phyloP scores from a whole-genome alignment of 2,888 invertebrate species.

The Blomia tropicalis region DNA sequence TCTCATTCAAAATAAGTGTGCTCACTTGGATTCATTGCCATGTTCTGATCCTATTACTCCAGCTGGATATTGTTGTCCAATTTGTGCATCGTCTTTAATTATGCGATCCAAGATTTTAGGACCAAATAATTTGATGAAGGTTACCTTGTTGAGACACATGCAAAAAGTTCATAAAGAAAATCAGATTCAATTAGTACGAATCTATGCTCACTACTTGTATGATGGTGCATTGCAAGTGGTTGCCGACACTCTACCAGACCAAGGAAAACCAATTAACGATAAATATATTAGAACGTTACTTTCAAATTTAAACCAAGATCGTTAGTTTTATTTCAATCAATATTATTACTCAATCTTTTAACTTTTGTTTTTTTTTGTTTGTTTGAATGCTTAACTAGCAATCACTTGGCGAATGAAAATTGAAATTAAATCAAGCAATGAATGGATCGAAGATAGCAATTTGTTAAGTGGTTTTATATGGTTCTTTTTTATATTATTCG shows the following conservation, averaged over 20 bases:
- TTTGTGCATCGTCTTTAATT: not conserved
- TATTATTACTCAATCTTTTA: not conserved
- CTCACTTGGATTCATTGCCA: not conserved
- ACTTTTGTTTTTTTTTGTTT: not conserved
- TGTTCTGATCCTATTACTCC: not conserved
- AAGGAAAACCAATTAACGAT: not conserved
- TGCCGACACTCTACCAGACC: not conserved
- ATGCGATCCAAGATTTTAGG: not conserved
- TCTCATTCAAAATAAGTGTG: not conserved
- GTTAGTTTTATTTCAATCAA: not conserved
- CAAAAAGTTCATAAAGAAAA: not conserved
- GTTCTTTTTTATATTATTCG: slow-evolving; percentile 3
- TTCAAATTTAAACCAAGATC: not conserved
- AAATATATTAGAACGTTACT: not conserved
- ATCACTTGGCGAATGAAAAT: too few species aligned
- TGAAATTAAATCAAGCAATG: not conserved
- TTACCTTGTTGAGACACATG: not conserved
- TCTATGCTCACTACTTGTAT: not conserved
- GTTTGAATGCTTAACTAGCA: not conserved
- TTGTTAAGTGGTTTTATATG: not conserved
- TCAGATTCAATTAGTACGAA: not conserved
- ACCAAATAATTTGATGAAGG: too few species aligned
- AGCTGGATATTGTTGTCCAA: slow-evolving; percentile 6
- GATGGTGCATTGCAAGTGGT: not conserved
- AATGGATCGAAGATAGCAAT: not conserved